Evolutionary conservation across 2,797 vertebrate genomes (phyloP), one percentile per base, ranked within the genome.

Genomic region (Helicolenus hilgendorfi): DNA sequence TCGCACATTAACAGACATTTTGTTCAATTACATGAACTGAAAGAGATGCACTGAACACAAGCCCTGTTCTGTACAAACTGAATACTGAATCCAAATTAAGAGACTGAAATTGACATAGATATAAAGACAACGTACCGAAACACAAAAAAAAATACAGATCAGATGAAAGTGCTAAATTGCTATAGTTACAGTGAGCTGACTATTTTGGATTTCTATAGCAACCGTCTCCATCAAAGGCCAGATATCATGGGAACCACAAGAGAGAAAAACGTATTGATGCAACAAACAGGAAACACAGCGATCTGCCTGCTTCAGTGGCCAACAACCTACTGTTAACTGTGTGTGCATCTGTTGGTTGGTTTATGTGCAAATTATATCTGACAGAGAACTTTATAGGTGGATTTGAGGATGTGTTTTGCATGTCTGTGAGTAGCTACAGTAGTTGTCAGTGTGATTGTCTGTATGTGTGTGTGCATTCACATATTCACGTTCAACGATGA

Each of bases 221-320:
- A 79, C 53, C 0, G 1, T 68, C 41, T 70, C 36, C 31, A 68
- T 77, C 35, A 72, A 85, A 55, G 5, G 22, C 36, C 18, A 67
- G 68, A 80, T 56, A 64, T 79, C 53, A 72, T 41, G 60, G 70
- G 27, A 69, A 53, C 20, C 38, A 70, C 56, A 67, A n/a, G 35
- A 82, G 22, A 60, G 13, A 35, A 55, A 71, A 74, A 22, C 13
- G 18, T 49, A 81, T 64, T 84, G 78, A 83, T 76, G 72, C 27
- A 81, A 58, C 24, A 59, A 36, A 58, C 1, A 33, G 55, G 29
- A 86, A 83, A 79, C 18, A 31, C n/a, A 27, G 20, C 8, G 7
- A 68, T 81, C 29, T 62, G 35, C 31, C 62, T 72, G 41, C 24
- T 49, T 67, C 64, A 63, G 36, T 64, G 33, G 45, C 35, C 26